Conservation (phyloP, 2,888 invertebrate genomes). For the Sericinus montela region DNA sequence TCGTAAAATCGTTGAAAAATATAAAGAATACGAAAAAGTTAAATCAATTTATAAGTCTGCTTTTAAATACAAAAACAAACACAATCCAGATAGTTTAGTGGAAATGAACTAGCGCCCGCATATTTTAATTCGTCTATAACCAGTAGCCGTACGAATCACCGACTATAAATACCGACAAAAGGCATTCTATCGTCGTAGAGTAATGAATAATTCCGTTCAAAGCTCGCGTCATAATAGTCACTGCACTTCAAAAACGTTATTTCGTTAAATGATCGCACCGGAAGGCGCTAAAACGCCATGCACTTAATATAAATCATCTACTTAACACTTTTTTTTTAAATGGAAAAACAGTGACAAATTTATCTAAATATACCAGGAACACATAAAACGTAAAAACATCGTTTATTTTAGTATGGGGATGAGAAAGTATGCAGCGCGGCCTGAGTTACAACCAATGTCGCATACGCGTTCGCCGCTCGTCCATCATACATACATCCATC, state of each 20-base stretch:
- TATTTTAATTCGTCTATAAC: constrained; percentile 8
- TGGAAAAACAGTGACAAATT: constrained; percentile 61
- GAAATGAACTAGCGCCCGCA: neutral
- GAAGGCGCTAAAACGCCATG: constrained; percentile 63
- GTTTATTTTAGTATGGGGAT: constrained; percentile 71
- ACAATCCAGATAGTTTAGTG: neutral
- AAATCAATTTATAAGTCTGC: too few species aligned
- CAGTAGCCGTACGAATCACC: constrained; percentile 3
- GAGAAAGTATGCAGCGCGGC: constrained; percentile 69
- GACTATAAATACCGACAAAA: constrained; percentile 38
- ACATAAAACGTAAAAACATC: constrained; percentile 64
- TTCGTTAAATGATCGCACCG: constrained; percentile 64
- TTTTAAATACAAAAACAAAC: too few species aligned
- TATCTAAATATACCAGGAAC: constrained; percentile 67
- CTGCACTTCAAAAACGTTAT: constrained; percentile 38
- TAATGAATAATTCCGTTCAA: constrained; percentile 56
- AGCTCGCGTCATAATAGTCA: constrained; percentile 40
- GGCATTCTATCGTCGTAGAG: constrained; percentile 26
- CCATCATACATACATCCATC: constrained; percentile 58
- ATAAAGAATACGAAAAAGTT: too few species aligned
- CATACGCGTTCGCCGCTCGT: constrained; percentile 56
- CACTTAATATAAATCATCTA: constrained; percentile 77
- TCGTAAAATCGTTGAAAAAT: too few species aligned
- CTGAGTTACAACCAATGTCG: constrained; percentile 68
- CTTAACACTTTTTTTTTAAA: constrained; percentile 71